These are phyloP conservation scores for Atta texana DNA, from an alignment of 1,140 invertebrate species.

Conservation along the genomic window DNA sequence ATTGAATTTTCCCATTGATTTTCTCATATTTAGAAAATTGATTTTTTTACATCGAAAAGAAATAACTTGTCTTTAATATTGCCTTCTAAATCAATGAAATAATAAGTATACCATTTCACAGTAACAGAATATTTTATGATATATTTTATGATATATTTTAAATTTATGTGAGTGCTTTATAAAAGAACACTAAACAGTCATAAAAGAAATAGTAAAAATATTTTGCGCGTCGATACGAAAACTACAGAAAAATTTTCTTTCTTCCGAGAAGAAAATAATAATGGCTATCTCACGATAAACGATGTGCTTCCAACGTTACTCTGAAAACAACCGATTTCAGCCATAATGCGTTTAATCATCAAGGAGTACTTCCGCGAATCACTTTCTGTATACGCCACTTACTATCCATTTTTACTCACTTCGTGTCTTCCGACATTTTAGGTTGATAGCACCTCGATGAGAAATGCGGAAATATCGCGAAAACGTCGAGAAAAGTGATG, in stretches of 20 bases:
- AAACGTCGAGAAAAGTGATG: constrained; percentile 18
- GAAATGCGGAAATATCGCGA: constrained; percentile 27
- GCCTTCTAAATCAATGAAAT: constrained; percentile 8
- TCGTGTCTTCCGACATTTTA: neutral
- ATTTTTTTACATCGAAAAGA: constrained; percentile 20
- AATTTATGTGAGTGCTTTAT: neutral
- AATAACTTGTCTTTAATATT: neutral
- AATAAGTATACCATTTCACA: neutral
- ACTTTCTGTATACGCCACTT: constrained; percentile 14
- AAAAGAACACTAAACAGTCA: neutral
- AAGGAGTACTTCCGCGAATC: neutral
- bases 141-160: neutral
- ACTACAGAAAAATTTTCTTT: neutral
- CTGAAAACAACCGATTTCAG: constrained; percentile 32
- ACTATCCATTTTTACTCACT: neutral
- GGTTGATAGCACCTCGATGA: neutral
- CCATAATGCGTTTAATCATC: constrained; percentile 42
- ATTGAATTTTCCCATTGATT: constrained; percentile 41
- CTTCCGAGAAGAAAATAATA: neutral
- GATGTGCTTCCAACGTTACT: constrained; percentile 3
- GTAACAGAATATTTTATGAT: neutral
- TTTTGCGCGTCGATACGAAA: neutral
- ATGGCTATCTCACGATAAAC: neutral
- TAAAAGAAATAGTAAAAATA: neutral
- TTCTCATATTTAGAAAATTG: neutral